These are phyloP conservation scores for Tachystola acroxantha DNA, from an alignment of 2,888 invertebrate species.

Conservation along the genomic window DNA sequence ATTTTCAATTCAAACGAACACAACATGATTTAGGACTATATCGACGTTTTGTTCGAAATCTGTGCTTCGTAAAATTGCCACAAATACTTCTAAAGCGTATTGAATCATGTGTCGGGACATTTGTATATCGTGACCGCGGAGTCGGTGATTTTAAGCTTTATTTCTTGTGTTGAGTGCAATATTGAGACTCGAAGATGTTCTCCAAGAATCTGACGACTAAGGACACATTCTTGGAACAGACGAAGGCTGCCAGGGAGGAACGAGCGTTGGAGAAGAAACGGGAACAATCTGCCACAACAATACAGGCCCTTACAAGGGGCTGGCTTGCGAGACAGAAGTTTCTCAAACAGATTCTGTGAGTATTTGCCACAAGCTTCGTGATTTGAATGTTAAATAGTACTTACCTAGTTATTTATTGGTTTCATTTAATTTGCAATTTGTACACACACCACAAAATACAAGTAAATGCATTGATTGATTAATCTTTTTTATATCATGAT, in stretches of 20 bases:
- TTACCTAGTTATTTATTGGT: too few relatives aligned
- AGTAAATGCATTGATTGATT: too few relatives aligned
- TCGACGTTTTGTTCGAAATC: not conserved
- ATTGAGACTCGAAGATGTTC: constrained; percentile 47
- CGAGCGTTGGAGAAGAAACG: constrained; percentile 90
- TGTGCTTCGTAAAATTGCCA: not conserved
- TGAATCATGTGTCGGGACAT: constrained; percentile 17
- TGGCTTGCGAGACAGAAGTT: constrained; percentile 84
- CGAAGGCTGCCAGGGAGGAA: constrained; percentile 93
- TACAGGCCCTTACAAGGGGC: constrained; percentile 87
- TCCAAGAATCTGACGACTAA: constrained; percentile 78
- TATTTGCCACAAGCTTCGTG: constrained; percentile 24
- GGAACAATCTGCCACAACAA: constrained; percentile 84
- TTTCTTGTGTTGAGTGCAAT: constrained; percentile 30
- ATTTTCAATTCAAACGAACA: not conserved
- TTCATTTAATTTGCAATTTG: too few relatives aligned
- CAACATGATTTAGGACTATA: constrained; percentile 1
- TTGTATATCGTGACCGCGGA: constrained; percentile 40
- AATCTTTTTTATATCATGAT: too few relatives aligned
- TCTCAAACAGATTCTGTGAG: constrained; percentile 83
- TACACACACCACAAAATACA: too few relatives aligned
- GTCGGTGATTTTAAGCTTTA: constrained; percentile 31
- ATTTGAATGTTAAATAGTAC: too few relatives aligned
- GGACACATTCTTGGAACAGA: constrained; percentile 90
- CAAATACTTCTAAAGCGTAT: not conserved